Evolutionary conservation across 2,888 invertebrate genomes (phyloP).

Genomic region (Dryococelus australis): DNA sequence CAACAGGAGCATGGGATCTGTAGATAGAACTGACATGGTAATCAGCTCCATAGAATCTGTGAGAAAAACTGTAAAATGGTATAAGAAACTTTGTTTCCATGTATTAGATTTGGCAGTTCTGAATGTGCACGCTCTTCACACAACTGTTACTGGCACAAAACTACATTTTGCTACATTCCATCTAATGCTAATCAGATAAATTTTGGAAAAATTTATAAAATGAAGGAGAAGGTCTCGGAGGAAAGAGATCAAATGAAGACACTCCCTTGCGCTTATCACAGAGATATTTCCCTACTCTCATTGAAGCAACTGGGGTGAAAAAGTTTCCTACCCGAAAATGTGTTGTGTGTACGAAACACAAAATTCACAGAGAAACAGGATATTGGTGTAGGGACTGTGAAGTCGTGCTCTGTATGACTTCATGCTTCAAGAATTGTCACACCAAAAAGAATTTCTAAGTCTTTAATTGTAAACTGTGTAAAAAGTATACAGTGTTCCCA

Average conservation of each 20-base stretch:
- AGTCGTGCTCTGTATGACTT: not conserved
- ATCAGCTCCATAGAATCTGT: too few species aligned
- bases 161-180: not conserved
- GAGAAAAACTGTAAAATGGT: too few species aligned
- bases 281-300: not conserved
- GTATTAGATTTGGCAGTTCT: slow-evolving; percentile 1
- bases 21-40: too few species aligned
- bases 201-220: not conserved
- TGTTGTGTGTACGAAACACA: not conserved
- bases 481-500: too few species aligned
- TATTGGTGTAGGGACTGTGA: not conserved
- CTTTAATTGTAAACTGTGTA: too few species aligned
- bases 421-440: too few species aligned
- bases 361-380: not conserved
- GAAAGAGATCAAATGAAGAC: not conserved
- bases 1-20: not conserved
- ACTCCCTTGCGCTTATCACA: not conserved
- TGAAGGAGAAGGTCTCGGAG: not conserved
- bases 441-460: too few species aligned
- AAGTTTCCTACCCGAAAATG: too few species aligned
- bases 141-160: not conserved
- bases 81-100: not conserved
- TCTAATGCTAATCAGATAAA: not conserved
- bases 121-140: not conserved
- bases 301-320: not conserved